Percentiles rank a stretch among this genome's conserved stretches.
Evolutionary conservation across 1,140 invertebrate species (phyloP).

Genomic region (Helicoverpa armigera): DNA sequence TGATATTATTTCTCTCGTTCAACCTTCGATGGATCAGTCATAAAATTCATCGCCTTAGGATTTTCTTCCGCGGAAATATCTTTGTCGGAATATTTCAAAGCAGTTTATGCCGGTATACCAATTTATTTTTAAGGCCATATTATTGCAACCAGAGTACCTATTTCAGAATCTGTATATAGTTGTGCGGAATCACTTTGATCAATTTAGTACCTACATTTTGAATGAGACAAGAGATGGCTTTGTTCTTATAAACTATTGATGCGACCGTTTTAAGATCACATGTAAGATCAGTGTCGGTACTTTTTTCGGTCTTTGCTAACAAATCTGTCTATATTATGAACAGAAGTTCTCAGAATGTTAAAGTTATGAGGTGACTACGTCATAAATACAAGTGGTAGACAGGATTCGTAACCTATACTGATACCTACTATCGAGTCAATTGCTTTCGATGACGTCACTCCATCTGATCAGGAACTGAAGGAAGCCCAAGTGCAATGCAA

Average conservation of each 20-base stretch:
- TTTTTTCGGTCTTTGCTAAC: neutral
- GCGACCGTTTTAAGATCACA: no score
- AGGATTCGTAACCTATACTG: neutral
- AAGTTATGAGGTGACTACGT: no score
- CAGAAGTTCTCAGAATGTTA: no score
- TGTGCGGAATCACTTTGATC: neutral
- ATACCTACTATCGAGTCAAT: neutral
- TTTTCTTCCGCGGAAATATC: neutral
- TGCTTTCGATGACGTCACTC: neutral
- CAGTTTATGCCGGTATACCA: neutral
- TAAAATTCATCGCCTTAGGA: slow-evolving; percentile 11
- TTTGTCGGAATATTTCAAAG: slow-evolving; percentile 15
- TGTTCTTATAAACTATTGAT: no score
- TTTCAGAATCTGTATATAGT: neutral
- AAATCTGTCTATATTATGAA: no score
- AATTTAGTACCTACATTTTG: neutral
- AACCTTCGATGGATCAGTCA: neutral
- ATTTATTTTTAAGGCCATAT: slow-evolving; percentile 30
- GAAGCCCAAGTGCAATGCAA: neutral
- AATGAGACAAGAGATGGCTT: neutral
- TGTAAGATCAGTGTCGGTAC: no score
- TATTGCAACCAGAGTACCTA: neutral
- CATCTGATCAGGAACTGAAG: neutral
- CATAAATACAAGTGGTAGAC: no score
- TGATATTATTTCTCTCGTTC: slow-evolving; percentile 12